phyloP scores from a whole-genome alignment of 2,797 vertebrate species.

The Pteropus rufus region DNA sequence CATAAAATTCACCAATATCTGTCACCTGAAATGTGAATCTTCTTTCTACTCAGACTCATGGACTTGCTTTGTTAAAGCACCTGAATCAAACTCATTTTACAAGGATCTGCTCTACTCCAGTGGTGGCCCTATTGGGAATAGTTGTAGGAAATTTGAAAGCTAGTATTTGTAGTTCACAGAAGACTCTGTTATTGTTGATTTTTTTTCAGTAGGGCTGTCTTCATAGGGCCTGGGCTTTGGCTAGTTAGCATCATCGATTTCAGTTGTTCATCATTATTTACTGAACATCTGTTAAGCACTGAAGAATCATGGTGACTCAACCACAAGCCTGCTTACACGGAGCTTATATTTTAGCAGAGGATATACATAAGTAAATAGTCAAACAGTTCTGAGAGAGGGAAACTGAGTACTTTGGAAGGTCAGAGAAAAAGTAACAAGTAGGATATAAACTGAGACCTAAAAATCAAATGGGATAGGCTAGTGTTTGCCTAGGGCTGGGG shows the following conservation, averaged over 20 bases:
- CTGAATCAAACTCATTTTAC: neutral
- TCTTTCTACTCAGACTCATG: neutral
- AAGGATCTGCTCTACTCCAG: neutral
- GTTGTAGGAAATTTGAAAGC: neutral
- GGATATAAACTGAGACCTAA: neutral
- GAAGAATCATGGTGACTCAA: neutral
- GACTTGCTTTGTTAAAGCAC: neutral
- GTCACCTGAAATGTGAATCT: neutral
- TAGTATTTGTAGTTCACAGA: neutral
- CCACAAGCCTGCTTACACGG: neutral
- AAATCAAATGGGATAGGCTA: neutral
- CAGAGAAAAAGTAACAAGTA: neutral
- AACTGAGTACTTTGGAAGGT: neutral
- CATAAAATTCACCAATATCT: neutral
- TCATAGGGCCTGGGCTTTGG: neutral
- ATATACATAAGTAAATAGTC: neutral
- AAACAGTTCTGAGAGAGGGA: neutral
- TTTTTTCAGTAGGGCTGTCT: neutral
- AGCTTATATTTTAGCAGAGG: neutral
- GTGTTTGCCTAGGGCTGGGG: neutral
- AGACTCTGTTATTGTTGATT: neutral
- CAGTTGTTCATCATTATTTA: neutral
- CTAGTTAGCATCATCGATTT: neutral
- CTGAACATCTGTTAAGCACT: neutral
- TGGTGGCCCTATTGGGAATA: neutral